Conservation (phyloP, 1,140 invertebrate genomes). For the Pygmarrhopalites habei region DNA sequence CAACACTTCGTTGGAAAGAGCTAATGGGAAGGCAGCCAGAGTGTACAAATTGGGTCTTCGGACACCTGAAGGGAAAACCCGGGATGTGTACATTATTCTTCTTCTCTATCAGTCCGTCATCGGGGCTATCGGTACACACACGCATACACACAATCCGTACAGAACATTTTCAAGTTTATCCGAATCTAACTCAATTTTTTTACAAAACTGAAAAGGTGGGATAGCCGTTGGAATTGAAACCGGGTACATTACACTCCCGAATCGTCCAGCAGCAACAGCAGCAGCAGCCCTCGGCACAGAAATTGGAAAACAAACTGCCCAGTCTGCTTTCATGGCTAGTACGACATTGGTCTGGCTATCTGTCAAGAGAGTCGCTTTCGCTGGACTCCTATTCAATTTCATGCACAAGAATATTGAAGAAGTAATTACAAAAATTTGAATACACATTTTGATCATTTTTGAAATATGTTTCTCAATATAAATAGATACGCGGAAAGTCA, state of each 20-base stretch:
- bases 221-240: not conserved
- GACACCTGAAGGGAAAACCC: not conserved
- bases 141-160: too few species aligned
- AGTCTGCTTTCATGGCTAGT: not conserved
- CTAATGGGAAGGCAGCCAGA: not conserved
- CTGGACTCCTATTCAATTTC: conserved; percentile 11
- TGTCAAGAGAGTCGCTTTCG: not conserved
- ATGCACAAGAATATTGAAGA: conserved; percentile 9
- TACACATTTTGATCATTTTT: not conserved
- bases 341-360: not conserved
- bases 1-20: not conserved
- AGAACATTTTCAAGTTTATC: too few species aligned
- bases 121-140: conserved; percentile 1
- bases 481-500: not conserved
- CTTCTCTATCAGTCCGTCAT: not conserved
- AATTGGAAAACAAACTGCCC: not conserved
- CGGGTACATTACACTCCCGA: not conserved
- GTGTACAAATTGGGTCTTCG: not conserved
- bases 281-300: not conserved
- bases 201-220: too few species aligned
- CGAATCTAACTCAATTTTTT: too few species aligned
- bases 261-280: not conserved
- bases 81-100: not conserved
- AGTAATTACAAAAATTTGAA: not conserved
- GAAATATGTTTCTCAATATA: not conserved